phyloP scores from a whole-genome alignment of 1,140 invertebrate species.

The Drosophila sturtevanti region DNA sequence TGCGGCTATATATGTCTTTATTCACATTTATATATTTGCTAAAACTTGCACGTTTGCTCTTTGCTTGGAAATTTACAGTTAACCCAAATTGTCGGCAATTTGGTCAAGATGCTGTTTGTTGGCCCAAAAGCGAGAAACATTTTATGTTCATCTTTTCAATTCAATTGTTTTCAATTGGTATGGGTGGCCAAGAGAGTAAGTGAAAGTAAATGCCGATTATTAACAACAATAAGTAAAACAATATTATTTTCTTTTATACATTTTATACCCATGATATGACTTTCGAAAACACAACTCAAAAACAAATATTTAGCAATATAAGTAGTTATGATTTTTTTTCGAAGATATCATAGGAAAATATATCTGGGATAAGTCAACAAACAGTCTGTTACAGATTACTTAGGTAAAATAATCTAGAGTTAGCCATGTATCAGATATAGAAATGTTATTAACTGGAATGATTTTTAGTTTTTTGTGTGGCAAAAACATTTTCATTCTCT shows the following conservation, averaged over 20 bases:
- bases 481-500: too few relatives aligned
- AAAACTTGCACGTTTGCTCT: conserved; percentile 76
- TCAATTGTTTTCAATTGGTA: conserved; percentile 77
- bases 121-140: conserved; percentile 13
- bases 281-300: neutral
- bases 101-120: conserved; percentile 63
- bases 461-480: too few relatives aligned
- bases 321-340: too few relatives aligned
- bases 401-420: too few relatives aligned
- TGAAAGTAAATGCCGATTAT: conserved; percentile 61
- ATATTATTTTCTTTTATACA: neutral
- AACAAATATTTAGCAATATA: neutral
- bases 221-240: conserved; percentile 10
- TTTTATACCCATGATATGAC: neutral
- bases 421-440: too few relatives aligned
- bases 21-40: conserved; percentile 64
- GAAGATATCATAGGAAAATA: too few relatives aligned
- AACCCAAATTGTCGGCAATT: conserved; percentile 79
- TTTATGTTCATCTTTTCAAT: conserved; percentile 65
- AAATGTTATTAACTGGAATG: too few relatives aligned
- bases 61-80: conserved; percentile 71
- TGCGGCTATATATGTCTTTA: conserved; percentile 41
- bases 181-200: conserved; percentile 38
- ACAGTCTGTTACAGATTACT: too few relatives aligned
- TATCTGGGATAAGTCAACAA: neutral